Conservation (phyloP, 2,888 invertebrate species). For the Nomada hirtipes region DNA sequence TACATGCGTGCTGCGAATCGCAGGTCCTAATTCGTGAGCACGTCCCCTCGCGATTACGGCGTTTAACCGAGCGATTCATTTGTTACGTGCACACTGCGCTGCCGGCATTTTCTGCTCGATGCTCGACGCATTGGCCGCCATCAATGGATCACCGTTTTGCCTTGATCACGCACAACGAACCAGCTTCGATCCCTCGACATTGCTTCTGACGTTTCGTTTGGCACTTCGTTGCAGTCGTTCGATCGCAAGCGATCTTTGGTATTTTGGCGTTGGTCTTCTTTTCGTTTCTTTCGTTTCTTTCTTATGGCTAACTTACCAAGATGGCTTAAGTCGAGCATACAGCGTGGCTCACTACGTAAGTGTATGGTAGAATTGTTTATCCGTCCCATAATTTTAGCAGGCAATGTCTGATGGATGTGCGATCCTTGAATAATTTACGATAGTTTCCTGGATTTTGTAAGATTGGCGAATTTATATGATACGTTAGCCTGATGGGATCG, state of each 20-base stretch:
- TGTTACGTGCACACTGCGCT: slow-evolving; percentile 65
- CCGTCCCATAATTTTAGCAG: no score
- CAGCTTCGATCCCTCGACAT: background rate
- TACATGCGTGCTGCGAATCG: slow-evolving; percentile 64
- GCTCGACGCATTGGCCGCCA: slow-evolving; percentile 4
- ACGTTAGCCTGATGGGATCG: no score
- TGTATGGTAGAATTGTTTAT: no score
- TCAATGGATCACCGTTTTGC: slow-evolving; percentile 34
- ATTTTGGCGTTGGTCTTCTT: background rate
- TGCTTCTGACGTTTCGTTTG: background rate
- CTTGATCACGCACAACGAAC: slow-evolving; percentile 17
- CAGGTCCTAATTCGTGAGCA: slow-evolving; percentile 69
- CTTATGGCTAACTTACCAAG: no score
- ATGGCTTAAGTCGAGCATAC: no score
- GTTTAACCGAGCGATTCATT: slow-evolving; percentile 75
- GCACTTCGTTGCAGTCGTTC: background rate
- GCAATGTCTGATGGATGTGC: no score
- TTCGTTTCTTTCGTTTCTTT: no score
- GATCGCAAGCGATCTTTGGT: background rate
- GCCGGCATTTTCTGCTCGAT: slow-evolving; percentile 37
- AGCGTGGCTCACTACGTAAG: no score
- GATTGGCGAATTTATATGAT: no score
- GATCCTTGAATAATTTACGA: no score
- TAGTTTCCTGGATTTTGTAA: no score
- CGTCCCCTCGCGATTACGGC: slow-evolving; percentile 74